A percentile compares a stretch with the other conserved stretches of the same genome.
Evolutionary conservation across 2,888 invertebrate genomes (phyloP).

Genomic region (Ophion ellenae): DNA sequence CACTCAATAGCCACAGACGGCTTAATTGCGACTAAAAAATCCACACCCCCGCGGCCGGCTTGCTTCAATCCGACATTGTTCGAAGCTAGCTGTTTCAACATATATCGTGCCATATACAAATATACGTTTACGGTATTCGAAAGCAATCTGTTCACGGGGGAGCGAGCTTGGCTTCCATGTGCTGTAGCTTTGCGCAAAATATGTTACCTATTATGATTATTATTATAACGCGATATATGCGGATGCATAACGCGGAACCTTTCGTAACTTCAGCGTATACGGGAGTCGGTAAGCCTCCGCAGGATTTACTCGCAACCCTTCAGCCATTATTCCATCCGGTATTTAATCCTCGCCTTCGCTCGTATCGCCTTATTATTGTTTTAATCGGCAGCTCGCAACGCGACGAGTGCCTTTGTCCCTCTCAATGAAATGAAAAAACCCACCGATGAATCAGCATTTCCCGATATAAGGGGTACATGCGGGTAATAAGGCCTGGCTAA

Average conservation of each 20-base stretch:
- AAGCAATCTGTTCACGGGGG: conserved; percentile 13
- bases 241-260: conserved; percentile 27
- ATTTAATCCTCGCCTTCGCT: not conserved
- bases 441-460: conserved; percentile 50
- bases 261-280: conserved; percentile 30
- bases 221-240: conserved; percentile 19
- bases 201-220: conserved; percentile 13
- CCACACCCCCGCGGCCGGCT: conserved; percentile 15
- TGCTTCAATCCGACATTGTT: conserved; percentile 71
- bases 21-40: conserved; percentile 80
- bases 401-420: conserved; percentile 31
- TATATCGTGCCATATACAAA: conserved; percentile 45
- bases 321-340: conserved; percentile 29
- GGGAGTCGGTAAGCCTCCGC: conserved; percentile 47
- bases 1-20: conserved; percentile 75
- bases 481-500: too few species aligned
- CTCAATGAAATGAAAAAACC: conserved; percentile 23
- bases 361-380: conserved; percentile 50
- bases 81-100: conserved; percentile 73
- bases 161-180: conserved; percentile 45
- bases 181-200: conserved; percentile 19
- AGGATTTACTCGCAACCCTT: conserved; percentile 48
- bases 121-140: conserved; percentile 8
- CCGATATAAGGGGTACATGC: not conserved
- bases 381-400: conserved; percentile 54